phyloP scores from a whole-genome alignment of 1,140 invertebrate species.

The Macrosteles quadrilineatus region DNA sequence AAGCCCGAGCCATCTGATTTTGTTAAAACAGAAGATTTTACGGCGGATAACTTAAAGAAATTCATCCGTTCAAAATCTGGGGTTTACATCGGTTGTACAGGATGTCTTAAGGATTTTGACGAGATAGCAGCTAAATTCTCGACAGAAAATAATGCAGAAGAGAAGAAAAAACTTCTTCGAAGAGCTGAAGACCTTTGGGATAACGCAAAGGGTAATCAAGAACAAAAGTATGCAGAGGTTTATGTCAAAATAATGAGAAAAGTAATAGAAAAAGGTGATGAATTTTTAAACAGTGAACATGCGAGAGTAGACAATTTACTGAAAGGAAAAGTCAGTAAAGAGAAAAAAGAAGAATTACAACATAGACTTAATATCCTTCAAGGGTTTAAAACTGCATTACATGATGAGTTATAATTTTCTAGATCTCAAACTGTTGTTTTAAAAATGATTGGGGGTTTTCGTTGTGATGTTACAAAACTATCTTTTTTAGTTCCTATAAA shows the following conservation, averaged over 20 bases:
- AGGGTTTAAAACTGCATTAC: conserved; percentile 62
- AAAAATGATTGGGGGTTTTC: too few species aligned
- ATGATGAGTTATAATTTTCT: conserved; percentile 42
- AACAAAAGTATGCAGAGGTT: conserved; percentile 67
- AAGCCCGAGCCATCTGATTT: conserved; percentile 64
- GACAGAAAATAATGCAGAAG: conserved; percentile 54
- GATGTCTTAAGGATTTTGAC: conserved; percentile 85
- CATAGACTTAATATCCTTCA: conserved; percentile 84
- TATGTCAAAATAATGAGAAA: conserved; percentile 77
- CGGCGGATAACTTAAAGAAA: conserved; percentile 75
- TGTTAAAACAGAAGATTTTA: conserved; percentile 63
- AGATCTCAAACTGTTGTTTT: too few species aligned
- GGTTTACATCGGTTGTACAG: conserved; percentile 83
- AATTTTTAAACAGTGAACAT: conserved; percentile 79
- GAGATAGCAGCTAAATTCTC: conserved; percentile 73
- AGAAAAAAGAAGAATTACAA: conserved; percentile 83
- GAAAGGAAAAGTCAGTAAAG: conserved; percentile 80
- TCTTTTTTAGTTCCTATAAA: too few species aligned
- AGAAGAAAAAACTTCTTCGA: conserved; percentile 59
- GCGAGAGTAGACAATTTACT: conserved; percentile 78
- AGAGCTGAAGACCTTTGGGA: conserved; percentile 59
- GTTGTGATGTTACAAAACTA: too few species aligned
- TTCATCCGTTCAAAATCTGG: conserved; percentile 73
- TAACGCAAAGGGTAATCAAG: conserved; percentile 56
- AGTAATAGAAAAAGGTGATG: conserved; percentile 75